Evolutionary conservation across 2,888 invertebrate genomes (phyloP), one percentile per base, ranked within the genome.

Genomic region (Plebejus argus): DNA sequence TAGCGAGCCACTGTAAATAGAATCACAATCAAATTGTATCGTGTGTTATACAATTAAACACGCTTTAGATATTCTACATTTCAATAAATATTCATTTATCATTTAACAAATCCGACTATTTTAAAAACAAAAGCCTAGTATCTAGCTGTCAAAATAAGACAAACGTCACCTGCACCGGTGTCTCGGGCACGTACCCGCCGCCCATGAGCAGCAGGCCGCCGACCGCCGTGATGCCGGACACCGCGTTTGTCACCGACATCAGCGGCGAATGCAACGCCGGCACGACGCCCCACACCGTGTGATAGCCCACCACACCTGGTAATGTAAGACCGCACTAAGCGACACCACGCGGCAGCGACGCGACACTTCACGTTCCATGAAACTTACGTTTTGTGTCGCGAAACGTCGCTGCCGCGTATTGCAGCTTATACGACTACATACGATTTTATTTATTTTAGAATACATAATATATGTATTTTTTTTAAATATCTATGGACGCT

Each of bases 231-330:
- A 98, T 97, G 45, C 98, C 98, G 12, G 98, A 98, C 85, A 98
- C 97, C 79, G 98, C 98, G 89, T 98, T 98, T 6, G 98, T 98
- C 56, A 98, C 98, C 0, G 98, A 98, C 98, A 98, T 98, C 39
- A 98, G 95, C 0, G 98, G 98, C 0, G 98, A 98, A 92, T 98
- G 98, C 33, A 98, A 95, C 49, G 98, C 98, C 12, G 98, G 98
- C 20, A 97, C 97, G 23, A 98, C 98, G 76, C 97, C 98, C 98
- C 98, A 98, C 18, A 98, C 98, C 1, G 98, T 98, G 91, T 98
- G 98, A 91, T 98, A 98, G 1, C 96, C 96, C 28, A 97, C 98
- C 84, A 98, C 96, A 76, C 97, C 97, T 86, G 61, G 5, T 18
- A 53, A 53, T 33, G 15, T n/a, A 76, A 8, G 1, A 71, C 18